These are phyloP conservation scores for Parapsyche elsis DNA, from an alignment of 1,140 invertebrate species.

Conservation along the genomic window DNA sequence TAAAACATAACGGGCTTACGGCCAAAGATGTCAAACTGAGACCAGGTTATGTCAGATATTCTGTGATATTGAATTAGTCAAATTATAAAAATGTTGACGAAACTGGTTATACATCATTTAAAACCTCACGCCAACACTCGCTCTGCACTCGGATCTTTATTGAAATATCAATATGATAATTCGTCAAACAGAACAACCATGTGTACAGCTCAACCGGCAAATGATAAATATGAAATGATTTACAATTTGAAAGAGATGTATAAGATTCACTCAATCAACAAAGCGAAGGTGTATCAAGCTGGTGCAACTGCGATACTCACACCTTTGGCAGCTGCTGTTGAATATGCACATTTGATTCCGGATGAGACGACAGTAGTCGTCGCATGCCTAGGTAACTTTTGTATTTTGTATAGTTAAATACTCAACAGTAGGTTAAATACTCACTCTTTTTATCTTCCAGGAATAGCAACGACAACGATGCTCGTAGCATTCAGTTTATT, in stretches of 20 bases:
- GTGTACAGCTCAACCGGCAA: too few relatives aligned
- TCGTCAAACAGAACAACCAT: too few relatives aligned
- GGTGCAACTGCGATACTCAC: neutral
- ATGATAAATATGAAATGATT: too few relatives aligned
- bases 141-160: too few relatives aligned
- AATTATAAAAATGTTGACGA: too few relatives aligned
- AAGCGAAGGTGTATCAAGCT: neutral
- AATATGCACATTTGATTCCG: neutral
- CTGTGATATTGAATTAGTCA: too few relatives aligned
- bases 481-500: slow-evolving; percentile 60
- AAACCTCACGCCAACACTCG: too few relatives aligned
- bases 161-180: too few relatives aligned
- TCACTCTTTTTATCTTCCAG: neutral
- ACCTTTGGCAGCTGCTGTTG: neutral
- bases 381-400: neutral
- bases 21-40: too few relatives aligned
- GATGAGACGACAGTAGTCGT: neutral
- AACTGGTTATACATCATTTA: too few relatives aligned
- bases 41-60: too few relatives aligned
- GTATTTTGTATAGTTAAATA: neutral
- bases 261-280: neutral
- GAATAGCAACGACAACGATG: slow-evolving; percentile 56
- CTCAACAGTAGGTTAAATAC: neutral
- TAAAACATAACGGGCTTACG: too few relatives aligned
- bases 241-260: neutral